Conservation (phyloP, 1,140 invertebrate genomes). For the Teleogryllus occipitalis region DNA sequence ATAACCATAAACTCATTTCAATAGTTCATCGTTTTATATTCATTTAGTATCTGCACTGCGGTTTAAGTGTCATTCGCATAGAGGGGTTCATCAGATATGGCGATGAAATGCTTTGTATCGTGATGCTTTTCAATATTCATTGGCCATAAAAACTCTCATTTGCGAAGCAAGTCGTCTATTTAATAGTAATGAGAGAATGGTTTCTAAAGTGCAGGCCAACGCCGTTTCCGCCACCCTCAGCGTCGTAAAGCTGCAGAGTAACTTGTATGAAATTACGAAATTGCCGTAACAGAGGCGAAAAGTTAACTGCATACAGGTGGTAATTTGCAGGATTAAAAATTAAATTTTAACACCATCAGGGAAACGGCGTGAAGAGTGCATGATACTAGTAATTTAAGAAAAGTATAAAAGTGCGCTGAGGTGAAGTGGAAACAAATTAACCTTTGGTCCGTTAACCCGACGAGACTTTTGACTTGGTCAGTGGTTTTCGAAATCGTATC, state of each 20-base stretch:
- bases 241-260: neutral
- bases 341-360: neutral
- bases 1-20: too few relatives aligned
- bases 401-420: neutral
- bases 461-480: neutral
- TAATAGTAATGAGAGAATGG: neutral
- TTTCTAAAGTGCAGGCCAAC: neutral
- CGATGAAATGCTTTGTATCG: neutral
- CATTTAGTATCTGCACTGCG: too few relatives aligned
- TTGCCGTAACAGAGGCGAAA: neutral
- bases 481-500: too few relatives aligned
- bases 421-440: neutral
- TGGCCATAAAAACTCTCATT: neutral
- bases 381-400: neutral
- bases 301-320: neutral
- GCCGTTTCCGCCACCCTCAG: neutral
- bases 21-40: too few relatives aligned
- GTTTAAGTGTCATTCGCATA: neutral
- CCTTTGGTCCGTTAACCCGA: neutral
- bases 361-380: neutral
- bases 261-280: neutral
- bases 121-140: neutral
- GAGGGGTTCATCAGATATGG: neutral
- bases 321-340: neutral
- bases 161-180: neutral